These are phyloP conservation scores for Nycticebus coucang DNA, from an alignment of 2,113 vertebrate genomes.

Conservation along the genomic window DNA sequence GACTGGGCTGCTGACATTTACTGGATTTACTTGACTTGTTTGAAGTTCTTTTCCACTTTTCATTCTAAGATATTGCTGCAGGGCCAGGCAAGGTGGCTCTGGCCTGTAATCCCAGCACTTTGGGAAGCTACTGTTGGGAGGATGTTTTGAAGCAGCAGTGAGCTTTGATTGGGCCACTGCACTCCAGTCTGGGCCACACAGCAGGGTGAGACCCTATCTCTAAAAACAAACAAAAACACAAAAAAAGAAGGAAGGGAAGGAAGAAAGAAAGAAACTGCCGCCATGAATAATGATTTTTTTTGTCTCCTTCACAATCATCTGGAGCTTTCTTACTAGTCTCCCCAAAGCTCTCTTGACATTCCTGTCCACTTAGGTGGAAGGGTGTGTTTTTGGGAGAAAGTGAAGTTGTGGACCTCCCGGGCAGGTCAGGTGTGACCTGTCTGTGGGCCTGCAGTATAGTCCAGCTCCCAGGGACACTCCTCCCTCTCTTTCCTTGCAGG, in stretches of 20 bases:
- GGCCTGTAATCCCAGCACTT: too few relatives aligned
- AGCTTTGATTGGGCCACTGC: too few relatives aligned
- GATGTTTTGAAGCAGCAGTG: too few relatives aligned
- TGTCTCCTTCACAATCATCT: neutral
- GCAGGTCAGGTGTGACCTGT: neutral
- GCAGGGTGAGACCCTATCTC: too few relatives aligned
- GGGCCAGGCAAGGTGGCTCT: too few relatives aligned
- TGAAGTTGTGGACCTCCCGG: neutral
- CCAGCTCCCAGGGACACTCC: neutral
- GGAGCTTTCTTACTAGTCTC: neutral
- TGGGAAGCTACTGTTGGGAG: too few relatives aligned
- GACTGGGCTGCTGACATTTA: neutral
- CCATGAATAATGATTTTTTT: neutral
- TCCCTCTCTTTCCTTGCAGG: constrained; percentile 78
- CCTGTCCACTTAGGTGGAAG: neutral
- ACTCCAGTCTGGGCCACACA: too few relatives aligned
- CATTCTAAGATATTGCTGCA: neutral
- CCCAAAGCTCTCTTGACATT: constrained; percentile 40
- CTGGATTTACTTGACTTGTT: neutral
- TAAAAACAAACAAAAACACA: neutral
- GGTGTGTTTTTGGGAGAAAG: neutral
- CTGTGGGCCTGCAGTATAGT: neutral
- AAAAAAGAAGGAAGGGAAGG: too few relatives aligned
- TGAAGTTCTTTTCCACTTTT: neutral
- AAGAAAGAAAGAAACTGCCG: too few relatives aligned